Base-by-base conservation (phyloP, 1,140 invertebrate genomes). In the Vollenhovia emeryi region DNA sequence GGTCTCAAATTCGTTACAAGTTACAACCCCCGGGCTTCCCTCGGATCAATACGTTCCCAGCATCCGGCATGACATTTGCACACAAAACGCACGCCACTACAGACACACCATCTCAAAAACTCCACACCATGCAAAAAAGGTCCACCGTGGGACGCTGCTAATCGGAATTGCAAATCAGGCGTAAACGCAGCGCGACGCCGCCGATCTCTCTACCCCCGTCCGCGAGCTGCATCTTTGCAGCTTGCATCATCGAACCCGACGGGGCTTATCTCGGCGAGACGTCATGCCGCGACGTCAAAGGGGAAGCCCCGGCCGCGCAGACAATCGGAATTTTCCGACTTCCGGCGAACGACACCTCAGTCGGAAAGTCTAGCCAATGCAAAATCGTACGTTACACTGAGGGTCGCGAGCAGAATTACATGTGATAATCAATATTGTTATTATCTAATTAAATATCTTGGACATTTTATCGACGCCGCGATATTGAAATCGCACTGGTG, bases 131-230 rank as follows among this genome's bases (percentile, higher is more conserved):
- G 78, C 78, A 82, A 71, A 82, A n/a, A 82, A 71, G 50, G 30
- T 73, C 36, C 50, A 57, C 36, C 24, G 64, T 69, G 21, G 48
- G 66, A 80, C 57, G 75, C 30, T 50, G 36, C 66, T 80, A 80
- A 80, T 82, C 66, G 78, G 66, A 82, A 82, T 82, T 82, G 66
- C 78, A 82, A 71, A 82, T 82, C 66, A 82, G 40, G 52, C 64
- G 40, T 82, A 80, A 80, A 80, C 52, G 66, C 78, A 71, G 50
- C 66, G 50, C 48, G 50, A 82, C 78, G 66, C 50, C 66, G 50
- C 64, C 48, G 64, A 57, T 71, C 13, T 66, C 69, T 80, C 24
- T 36, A 21, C 7, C 78, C 48, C 33, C 43, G n/a, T 43, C n/a
- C n/a, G n/a, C 21, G 21, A 18, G 73, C n/a, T 68, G 66, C 24